These are phyloP conservation scores for Palloptera scutellata DNA, from an alignment of 2,888 invertebrate genomes.

Conservation along the genomic window DNA sequence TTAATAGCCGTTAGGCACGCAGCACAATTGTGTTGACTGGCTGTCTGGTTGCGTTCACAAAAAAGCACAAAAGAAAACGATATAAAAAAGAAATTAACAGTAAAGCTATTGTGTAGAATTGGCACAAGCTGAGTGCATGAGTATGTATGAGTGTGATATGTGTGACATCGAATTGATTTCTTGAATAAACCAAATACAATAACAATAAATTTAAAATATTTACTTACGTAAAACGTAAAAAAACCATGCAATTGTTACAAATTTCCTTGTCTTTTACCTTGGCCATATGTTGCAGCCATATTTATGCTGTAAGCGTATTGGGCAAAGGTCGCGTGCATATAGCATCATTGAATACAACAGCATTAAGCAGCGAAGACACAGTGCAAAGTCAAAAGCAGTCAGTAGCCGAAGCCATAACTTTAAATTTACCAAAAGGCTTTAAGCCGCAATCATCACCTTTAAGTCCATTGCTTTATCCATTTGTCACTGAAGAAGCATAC, in stretches of 20 bases:
- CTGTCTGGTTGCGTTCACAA: constrained; percentile 1
- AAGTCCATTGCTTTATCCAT: constrained; percentile 41
- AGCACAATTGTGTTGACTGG: no score
- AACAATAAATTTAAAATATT: neutral
- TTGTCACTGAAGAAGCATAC: constrained; percentile 25
- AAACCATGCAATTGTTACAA: no score
- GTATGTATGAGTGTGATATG: neutral
- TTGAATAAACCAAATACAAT: neutral
- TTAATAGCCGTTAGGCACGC: no score
- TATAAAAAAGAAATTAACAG: constrained; percentile 15
- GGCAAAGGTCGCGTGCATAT: neutral
- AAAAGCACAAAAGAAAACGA: constrained; percentile 2
- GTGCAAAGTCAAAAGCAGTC: neutral
- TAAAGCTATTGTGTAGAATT: constrained; percentile 14
- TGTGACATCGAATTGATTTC: neutral
- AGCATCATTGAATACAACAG: neutral
- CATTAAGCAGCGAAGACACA: neutral
- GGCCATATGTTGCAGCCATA: neutral
- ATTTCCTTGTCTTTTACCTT: neutral
- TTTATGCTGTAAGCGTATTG: neutral
- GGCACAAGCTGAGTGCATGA: constrained; percentile 2
- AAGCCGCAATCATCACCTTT: constrained; percentile 36
- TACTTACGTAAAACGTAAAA: neutral
- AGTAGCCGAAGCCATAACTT: constrained; percentile 15
- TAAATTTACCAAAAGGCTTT: constrained; percentile 40